Conservation (phyloP, 1,140 invertebrate genomes). For the Lordiphosa clarofinis region DNA sequence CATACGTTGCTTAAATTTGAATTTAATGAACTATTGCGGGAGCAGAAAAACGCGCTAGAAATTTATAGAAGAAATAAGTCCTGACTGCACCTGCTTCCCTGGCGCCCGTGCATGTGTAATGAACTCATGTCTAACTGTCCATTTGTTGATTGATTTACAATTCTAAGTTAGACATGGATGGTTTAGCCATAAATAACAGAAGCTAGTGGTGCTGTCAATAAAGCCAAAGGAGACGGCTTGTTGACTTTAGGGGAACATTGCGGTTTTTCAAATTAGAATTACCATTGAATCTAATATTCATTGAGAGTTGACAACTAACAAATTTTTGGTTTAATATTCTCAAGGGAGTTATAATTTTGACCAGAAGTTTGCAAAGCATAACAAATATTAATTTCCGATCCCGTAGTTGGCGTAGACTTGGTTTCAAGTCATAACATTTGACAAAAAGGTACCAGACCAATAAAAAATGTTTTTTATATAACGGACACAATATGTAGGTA, state of each 20-base stretch:
- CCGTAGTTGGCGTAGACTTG: no score
- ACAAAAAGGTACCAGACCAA: no score
- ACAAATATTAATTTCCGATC: no score
- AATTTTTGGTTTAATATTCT: no score
- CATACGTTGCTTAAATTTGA: slow-evolving; percentile 9
- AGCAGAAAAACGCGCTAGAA: neutral
- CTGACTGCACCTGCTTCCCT: neutral
- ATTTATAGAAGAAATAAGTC: neutral
- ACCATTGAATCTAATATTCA: slow-evolving; percentile 12
- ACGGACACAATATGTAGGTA: no score
- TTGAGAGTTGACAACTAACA: neutral
- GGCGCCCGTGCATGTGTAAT: slow-evolving; percentile 12
- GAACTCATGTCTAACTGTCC: slow-evolving; percentile 13
- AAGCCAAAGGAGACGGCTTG: slow-evolving; percentile 13
- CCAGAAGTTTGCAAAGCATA: no score
- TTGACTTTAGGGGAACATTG: neutral
- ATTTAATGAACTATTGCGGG: slow-evolving; percentile 9
- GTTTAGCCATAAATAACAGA: slow-evolving; percentile 42
- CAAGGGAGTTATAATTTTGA: no score
- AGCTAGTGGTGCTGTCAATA: slow-evolving; percentile 13
- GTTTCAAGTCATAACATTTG: no score
- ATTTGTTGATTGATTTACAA: slow-evolving; percentile 67
- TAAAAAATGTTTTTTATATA: no score
- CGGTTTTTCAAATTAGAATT: neutral
- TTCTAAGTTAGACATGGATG: slow-evolving; percentile 19